Conservation (phyloP, 2,797 vertebrate genomes). For the Hypotaenidia okinawae region DNA sequence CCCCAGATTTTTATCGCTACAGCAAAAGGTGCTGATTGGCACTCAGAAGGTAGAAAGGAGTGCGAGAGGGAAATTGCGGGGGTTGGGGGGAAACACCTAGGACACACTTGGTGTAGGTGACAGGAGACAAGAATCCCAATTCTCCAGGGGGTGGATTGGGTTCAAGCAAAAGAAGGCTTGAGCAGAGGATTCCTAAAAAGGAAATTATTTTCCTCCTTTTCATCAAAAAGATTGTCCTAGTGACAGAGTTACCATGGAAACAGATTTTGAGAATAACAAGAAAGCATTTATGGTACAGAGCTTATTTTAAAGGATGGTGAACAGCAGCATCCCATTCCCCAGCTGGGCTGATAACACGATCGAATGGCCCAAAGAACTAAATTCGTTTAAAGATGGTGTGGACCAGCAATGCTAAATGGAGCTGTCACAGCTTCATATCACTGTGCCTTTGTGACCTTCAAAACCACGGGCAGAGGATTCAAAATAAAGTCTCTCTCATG, state of each 20-base stretch:
- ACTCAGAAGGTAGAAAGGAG: not conserved
- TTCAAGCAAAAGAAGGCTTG: not conserved
- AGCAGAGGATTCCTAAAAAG: slow-evolving; percentile 13
- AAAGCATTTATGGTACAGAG: not conserved
- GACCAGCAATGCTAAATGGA: not conserved
- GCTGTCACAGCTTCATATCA: not conserved
- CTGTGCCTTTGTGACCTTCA: not conserved
- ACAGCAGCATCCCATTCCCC: not conserved
- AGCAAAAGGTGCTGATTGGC: not conserved
- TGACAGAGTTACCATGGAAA: slow-evolving; percentile 42
- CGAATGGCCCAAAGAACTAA: not conserved
- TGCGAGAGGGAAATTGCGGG: not conserved
- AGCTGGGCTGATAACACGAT: not conserved
- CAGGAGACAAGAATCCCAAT: not conserved
- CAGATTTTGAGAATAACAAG: slow-evolving; percentile 19
- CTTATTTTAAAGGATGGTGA: slow-evolving; percentile 18
- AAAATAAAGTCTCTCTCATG: not conserved
- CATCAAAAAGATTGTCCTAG: slow-evolving; percentile 8
- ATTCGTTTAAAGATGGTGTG: not conserved
- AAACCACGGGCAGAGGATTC: not conserved
- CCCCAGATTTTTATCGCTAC: not conserved
- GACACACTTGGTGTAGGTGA: not conserved
- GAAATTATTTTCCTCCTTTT: slow-evolving; percentile 47
- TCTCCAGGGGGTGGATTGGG: not conserved
- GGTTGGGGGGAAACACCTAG: not conserved